These are phyloP conservation scores for Epistrophe eligans DNA, from an alignment of 2,888 invertebrate species.

Conservation along the genomic window DNA sequence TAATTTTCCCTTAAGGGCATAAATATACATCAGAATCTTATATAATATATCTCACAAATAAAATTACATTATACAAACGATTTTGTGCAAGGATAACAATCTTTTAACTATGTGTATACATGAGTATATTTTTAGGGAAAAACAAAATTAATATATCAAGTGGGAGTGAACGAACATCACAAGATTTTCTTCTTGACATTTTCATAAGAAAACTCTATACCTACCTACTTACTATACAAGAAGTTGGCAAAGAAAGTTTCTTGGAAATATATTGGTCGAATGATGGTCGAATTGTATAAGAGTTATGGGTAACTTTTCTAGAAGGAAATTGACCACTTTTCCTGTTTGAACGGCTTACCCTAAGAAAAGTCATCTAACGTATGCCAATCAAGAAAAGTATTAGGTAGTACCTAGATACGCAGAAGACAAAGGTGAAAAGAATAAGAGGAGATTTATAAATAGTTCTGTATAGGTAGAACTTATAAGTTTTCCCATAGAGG, in stretches of 20 bases:
- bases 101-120: constrained; percentile 29
- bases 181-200: neutral
- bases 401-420: neutral
- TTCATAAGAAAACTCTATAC: neutral
- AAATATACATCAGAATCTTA: constrained; percentile 23
- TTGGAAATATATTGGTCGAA: constrained; percentile 8
- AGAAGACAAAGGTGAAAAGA: neutral
- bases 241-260: neutral
- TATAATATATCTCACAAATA: constrained; percentile 35
- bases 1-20: constrained; percentile 62
- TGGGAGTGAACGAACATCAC: constrained; percentile 32
- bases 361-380: constrained; percentile 34
- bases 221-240: neutral
- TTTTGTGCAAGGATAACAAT: constrained; percentile 38
- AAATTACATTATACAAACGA: constrained; percentile 55
- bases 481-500: constrained; percentile 6
- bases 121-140: neutral
- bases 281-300: neutral
- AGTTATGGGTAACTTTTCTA: constrained; percentile 11
- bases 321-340: constrained; percentile 67
- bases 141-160: constrained; percentile 57
- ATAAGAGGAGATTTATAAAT: neutral
- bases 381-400: constrained; percentile 65
- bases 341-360: constrained; percentile 24
- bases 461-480: neutral